Base-by-base conservation (phyloP, 2,888 invertebrate species). In the Dynastes tityus region DNA sequence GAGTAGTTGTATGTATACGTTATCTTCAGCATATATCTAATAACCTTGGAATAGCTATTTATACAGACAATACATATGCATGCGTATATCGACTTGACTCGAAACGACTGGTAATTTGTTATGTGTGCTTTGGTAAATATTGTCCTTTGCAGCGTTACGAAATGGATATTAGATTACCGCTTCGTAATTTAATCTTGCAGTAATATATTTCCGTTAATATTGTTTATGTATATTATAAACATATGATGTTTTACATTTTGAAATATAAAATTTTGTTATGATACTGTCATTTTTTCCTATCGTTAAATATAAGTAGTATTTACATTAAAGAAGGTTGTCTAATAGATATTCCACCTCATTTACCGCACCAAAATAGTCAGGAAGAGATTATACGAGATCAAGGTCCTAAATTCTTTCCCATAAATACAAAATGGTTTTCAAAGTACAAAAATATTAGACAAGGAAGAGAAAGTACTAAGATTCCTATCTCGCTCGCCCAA, bases 41-140 rank as follows among this genome's bases (percentile, higher is more conserved):
- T 55, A 55, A 55, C 55, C 55, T 55, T 55, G 55, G 55, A 55
- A 55, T 22, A 27, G 55, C 9, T 55, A 55, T 55, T 55, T 55
- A 27, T 55, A 22, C 22, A 22, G 8, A 22, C 55, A 55, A 55
- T 55, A 22, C 55, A 22, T 55, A 55, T 22, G 22, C 22, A 55
- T 55, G 22, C 8, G 55, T 55, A 22, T 55, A 55, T 55, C 22
- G 55, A 55, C 5, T 55, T 16, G 53, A 53, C n/a, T 53, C 22
- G 5, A 55, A 55, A 22, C 22, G 55, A 55, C 22, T 55, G 22
- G 55, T 55, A 55, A 55, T 55, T 55, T 55, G 55, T 55, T 55
- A 16, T 55, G 22, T 55, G 55, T 55, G n/a, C 16, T n/a, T 55
- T 55, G 22, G 55, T 55, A 55, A 55, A 55, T 55, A 55, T 27